phyloP scores from a whole-genome alignment of 2,113 vertebrate genomes.

The Equus quagga region DNA sequence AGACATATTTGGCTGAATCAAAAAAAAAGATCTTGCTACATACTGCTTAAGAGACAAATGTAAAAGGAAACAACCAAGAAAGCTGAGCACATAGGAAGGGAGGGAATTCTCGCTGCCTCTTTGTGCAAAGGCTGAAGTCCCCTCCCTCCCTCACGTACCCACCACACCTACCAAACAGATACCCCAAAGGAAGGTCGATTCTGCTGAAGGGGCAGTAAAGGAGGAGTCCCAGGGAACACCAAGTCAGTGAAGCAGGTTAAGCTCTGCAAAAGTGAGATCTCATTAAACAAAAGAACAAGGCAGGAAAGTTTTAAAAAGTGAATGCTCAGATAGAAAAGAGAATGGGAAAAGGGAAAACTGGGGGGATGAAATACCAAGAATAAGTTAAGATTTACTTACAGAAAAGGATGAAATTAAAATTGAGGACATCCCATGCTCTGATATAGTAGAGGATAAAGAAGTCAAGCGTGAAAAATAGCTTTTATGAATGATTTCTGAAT shows the following conservation, averaged over 20 bases:
- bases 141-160: neutral
- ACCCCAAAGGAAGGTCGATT: neutral
- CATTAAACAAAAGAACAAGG: neutral
- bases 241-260: neutral
- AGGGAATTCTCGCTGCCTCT: neutral
- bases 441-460: neutral
- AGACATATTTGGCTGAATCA: neutral
- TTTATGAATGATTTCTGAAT: neutral
- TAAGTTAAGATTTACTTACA: neutral
- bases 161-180: neutral
- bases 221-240: neutral
- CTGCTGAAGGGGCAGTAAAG: neutral
- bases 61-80: neutral
- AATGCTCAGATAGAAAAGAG: neutral
- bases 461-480: neutral
- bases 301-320: neutral
- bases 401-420: neutral
- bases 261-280: neutral
- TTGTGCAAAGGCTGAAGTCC: neutral
- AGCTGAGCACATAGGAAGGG: neutral
- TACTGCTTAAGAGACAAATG: neutral
- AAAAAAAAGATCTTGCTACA: neutral
- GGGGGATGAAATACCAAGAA: neutral
- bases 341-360: neutral
- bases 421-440: neutral